These are phyloP conservation scores for Panthera uncia DNA, from an alignment of 2,113 vertebrate species.

Conservation along the genomic window DNA sequence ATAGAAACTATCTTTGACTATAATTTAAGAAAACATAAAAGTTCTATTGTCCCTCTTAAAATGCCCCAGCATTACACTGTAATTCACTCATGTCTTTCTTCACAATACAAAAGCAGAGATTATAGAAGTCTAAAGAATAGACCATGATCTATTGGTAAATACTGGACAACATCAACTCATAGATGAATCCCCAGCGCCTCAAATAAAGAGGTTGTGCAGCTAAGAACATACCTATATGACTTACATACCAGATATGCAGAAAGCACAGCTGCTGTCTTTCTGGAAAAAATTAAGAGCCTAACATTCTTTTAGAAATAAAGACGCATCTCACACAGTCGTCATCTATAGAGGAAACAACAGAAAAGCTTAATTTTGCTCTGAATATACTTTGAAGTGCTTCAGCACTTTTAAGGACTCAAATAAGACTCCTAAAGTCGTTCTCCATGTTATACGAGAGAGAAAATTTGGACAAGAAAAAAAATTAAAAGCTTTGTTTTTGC, in stretches of 20 bases:
- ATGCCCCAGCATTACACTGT: background rate
- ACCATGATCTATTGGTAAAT: background rate
- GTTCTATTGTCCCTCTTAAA: background rate
- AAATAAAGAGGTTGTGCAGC: background rate
- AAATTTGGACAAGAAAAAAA: background rate
- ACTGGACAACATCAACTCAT: background rate
- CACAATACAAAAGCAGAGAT: background rate
- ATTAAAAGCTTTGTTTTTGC: background rate
- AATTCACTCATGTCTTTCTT: background rate
- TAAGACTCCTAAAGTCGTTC: background rate
- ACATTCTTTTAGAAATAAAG: constrained; percentile 39
- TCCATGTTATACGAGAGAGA: background rate
- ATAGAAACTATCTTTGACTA: background rate
- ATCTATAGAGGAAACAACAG: background rate
- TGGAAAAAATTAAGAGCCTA: background rate
- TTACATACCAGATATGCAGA: background rate
- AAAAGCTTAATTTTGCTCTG: constrained; percentile 35
- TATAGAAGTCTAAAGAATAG: background rate
- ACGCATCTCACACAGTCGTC: background rate
- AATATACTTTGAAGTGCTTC: constrained; percentile 29
- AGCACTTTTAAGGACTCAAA: constrained; percentile 11
- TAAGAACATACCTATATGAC: background rate
- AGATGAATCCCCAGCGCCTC: background rate
- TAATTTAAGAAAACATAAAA: constrained; percentile 12
- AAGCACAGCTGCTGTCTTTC: constrained; percentile 2